These are phyloP conservation scores for Oppia nitens DNA, from an alignment of 1,140 invertebrate species.

Conservation along the genomic window DNA sequence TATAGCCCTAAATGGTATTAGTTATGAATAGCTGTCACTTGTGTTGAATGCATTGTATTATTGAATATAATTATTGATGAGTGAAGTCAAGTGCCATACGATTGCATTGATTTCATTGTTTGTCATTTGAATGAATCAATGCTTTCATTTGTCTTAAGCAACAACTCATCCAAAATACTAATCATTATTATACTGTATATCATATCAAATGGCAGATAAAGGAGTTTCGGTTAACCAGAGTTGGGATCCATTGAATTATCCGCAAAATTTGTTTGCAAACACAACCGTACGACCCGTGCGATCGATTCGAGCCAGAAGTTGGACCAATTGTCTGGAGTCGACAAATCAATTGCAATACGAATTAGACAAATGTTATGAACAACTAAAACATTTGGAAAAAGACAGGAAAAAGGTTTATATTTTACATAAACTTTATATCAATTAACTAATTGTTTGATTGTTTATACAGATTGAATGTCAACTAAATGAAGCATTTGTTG, in stretches of 20 bases:
- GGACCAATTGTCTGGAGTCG: not conserved
- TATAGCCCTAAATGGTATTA: too few species aligned
- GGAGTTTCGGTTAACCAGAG: too few species aligned
- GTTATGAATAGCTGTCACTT: too few species aligned
- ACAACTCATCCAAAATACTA: too few species aligned
- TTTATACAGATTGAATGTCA: slow-evolving; percentile 49
- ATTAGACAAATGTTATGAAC: not conserved
- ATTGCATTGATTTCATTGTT: too few species aligned
- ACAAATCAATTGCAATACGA: not conserved
- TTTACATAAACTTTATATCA: not conserved
- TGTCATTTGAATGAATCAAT: too few species aligned
- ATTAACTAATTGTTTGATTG: not conserved
- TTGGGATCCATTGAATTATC: not conserved
- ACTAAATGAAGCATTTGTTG: slow-evolving; percentile 56
- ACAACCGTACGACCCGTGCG: not conserved
- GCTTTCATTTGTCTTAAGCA: too few species aligned
- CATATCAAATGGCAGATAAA: too few species aligned
- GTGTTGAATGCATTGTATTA: too few species aligned
- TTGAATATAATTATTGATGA: too few species aligned
- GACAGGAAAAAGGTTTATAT: not conserved
- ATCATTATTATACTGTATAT: too few species aligned
- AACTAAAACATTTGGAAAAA: not conserved
- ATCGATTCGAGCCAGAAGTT: not conserved
- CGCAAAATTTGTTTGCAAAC: not conserved
- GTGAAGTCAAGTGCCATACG: too few species aligned